These are phyloP conservation scores for Brachionus angularis DNA, from an alignment of 1,140 invertebrate species.

Conservation along the genomic window DNA sequence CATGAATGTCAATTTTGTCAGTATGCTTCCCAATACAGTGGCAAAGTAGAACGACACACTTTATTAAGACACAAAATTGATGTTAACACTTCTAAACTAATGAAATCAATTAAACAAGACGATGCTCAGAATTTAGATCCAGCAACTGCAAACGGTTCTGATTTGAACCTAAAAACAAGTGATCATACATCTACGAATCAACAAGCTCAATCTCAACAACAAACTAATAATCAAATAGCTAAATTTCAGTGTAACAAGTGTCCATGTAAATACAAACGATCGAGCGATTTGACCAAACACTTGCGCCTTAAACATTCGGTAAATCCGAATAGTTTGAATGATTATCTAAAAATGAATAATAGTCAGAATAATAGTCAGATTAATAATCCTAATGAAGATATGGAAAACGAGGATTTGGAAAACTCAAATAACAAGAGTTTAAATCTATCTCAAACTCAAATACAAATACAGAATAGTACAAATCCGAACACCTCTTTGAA, in stretches of 20 bases:
- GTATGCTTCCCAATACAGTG: constrained; percentile 33
- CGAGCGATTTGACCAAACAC: constrained; percentile 42
- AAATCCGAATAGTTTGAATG: neutral
- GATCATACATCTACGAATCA: no score
- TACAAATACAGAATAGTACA: no score
- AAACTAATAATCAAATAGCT: neutral
- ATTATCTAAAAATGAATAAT: neutral
- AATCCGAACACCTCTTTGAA: neutral
- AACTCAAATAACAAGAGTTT: no score
- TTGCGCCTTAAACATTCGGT: constrained; percentile 38
- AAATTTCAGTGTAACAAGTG: constrained; percentile 39
- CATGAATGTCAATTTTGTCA: constrained; percentile 37
- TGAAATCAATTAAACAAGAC: neutral
- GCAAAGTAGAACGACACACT: constrained; percentile 41
- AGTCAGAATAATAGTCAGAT: no score
- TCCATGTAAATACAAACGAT: constrained; percentile 39
- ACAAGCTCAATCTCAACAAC: neutral
- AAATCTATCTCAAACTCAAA: no score
- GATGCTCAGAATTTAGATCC: no score
- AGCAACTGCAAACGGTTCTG: no score
- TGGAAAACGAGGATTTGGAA: constrained; percentile 23
- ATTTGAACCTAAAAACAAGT: no score
- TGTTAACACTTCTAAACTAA: constrained; percentile 23
- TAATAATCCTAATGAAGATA: neutral
- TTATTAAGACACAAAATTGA: constrained; percentile 39